Base-by-base conservation (phyloP, 2,797 vertebrate genomes). In the Tragelaphus oryx region DNA sequence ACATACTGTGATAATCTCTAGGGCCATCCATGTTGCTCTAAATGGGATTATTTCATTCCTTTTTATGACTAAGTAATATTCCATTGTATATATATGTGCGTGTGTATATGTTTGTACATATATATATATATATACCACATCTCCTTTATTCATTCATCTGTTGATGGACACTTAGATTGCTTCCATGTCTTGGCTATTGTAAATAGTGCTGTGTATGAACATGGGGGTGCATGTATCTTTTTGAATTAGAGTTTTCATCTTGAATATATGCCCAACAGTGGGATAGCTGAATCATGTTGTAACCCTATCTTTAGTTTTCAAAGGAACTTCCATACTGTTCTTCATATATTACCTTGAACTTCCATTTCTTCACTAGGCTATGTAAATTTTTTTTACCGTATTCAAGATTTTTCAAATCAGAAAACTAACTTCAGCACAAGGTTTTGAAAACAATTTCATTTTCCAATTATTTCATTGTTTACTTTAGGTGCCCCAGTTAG, bases 401-500 rank as follows among this genome's bases (percentile, higher is more conserved):
- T 24, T 76, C 37, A 93, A 37, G 7, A 5, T n/a, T 50, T 48
- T 30, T 92, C 54, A 60, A 85, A 60, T 89, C 7, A 89, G 60
- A 88, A 48, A 76, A 28, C 28, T 76, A 76, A 48, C 26, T 33
- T 48, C 26, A 33, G n/a, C 8, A 55, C 59, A 55, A 71, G 17
- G 12, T 46, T n/a, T 74, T 84, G 17, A 30, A 91, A 84, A 78
- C 44, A 3, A 9, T 52, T 91, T 62, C 54, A 60, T 91, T 87
- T 91, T 84, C 17, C 8, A 84, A 24, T 94, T 55, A 84, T 80
- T 91, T 78, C 68, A 30, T 37, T 59, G 20, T 87, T 86, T 87
- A 87, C 76, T 68, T 94, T 24, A 68, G 52, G 44, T 30, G 44
- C 1, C 65, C 65, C 33, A 24, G 2, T 71, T 37, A 71, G 20